These are phyloP conservation scores for Drosophila littoralis DNA, from an alignment of 1,140 invertebrate genomes.

Conservation along the genomic window DNA sequence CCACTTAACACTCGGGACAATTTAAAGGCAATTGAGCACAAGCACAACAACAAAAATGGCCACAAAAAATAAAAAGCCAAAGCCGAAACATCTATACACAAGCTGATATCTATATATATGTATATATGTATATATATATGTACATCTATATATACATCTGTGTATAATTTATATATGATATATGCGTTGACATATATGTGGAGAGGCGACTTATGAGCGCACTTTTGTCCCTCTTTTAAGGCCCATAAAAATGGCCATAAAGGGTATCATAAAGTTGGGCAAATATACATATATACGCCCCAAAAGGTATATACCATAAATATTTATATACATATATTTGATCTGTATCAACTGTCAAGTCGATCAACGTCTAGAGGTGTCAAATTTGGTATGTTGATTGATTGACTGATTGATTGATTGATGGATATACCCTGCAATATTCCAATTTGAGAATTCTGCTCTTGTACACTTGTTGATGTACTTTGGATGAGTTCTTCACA, in stretches of 20 bases:
- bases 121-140: conserved; percentile 14
- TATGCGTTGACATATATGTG: conserved; percentile 22
- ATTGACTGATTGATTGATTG: background rate
- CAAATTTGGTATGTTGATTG: background rate
- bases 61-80: conserved; percentile 58
- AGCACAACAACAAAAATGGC: conserved; percentile 60
- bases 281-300: background rate
- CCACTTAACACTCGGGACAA: conserved; percentile 79
- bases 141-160: background rate
- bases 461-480: no score
- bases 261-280: conserved; percentile 28
- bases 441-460: no score
- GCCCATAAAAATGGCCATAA: conserved; percentile 2
- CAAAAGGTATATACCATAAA: background rate
- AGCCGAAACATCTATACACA: conserved; percentile 46
- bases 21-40: conserved; percentile 81
- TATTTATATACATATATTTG: conserved; percentile 1
- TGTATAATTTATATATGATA: conserved; percentile 14
- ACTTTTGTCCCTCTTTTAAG: conserved; percentile 1
- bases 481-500: no score
- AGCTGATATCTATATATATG: conserved; percentile 19
- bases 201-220: conserved; percentile 21
- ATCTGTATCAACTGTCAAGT: conserved; percentile 3
- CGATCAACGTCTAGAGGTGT: background rate
- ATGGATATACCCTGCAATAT: background rate